These are phyloP conservation scores for Pocillopora verrucosa DNA, from an alignment of 64 coral and sea anemone species.

Conservation along the genomic window DNA sequence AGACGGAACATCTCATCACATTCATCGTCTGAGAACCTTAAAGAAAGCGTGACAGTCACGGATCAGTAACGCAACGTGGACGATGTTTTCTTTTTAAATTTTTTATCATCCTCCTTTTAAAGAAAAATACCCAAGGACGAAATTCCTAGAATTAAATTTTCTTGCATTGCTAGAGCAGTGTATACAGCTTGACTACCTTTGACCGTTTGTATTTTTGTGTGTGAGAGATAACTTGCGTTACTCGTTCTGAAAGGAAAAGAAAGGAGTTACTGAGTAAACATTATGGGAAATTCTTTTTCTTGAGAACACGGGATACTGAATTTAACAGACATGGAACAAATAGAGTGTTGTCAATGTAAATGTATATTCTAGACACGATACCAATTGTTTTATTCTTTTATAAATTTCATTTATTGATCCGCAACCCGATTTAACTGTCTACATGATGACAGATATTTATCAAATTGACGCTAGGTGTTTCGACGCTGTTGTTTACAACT, in stretches of 20 bases:
- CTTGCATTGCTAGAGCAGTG: too few species aligned
- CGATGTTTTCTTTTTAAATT: neutral
- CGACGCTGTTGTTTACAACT: too few species aligned
- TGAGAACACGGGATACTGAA: too few species aligned
- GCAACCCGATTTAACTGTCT: neutral
- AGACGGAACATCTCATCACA: slow-evolving; percentile 60
- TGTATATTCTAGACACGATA: neutral
- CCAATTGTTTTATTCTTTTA: neutral
- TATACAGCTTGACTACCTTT: too few species aligned
- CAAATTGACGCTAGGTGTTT: neutral
- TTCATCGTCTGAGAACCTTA: slow-evolving; percentile 50
- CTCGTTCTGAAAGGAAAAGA: too few species aligned
- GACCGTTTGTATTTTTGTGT: too few species aligned
- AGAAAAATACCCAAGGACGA: neutral
- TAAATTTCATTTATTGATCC: neutral
- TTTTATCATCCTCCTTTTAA: neutral
- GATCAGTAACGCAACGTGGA: neutral
- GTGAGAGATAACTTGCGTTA: too few species aligned
- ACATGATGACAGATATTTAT: neutral
- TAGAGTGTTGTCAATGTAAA: too few species aligned
- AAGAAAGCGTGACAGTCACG: neutral
- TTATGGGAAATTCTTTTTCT: too few species aligned
- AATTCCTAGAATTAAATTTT: neutral
- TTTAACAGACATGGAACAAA: too few species aligned
- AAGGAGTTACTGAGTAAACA: too few species aligned